phyloP scores from a whole-genome alignment of 2,113 vertebrate species.

The Hucho hucho region DNA sequence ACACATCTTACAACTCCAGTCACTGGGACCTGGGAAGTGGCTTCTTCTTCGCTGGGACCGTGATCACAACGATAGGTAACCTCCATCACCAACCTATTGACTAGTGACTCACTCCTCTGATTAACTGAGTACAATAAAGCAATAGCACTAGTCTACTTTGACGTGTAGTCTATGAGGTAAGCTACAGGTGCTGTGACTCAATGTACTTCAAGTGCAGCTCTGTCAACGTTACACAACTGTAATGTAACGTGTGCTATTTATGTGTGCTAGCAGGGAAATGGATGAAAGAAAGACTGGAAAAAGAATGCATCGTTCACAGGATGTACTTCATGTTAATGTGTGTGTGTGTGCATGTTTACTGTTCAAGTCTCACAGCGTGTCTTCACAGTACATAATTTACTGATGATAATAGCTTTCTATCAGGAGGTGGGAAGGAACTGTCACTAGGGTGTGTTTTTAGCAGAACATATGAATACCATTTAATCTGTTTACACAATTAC shows the following conservation, averaged over 20 bases:
- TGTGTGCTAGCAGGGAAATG: background rate
- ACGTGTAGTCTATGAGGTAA: background rate
- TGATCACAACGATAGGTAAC: slow-evolving; percentile 97
- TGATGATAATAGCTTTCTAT: background rate
- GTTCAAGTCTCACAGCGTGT: background rate
- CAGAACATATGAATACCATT: background rate
- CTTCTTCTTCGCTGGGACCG: slow-evolving; percentile 98
- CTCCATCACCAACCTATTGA: background rate
- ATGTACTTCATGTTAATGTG: background rate
- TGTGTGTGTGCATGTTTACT: background rate
- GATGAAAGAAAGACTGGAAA: background rate
- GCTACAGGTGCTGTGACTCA: background rate
- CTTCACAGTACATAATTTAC: background rate
- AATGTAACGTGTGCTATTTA: background rate
- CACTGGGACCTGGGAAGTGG: slow-evolving; percentile 96
- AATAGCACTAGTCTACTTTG: too few relatives aligned
- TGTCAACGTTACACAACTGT: background rate
- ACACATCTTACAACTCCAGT: slow-evolving; percentile 87
- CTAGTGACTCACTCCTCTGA: background rate
- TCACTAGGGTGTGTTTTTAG: background rate
- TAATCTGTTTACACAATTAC: background rate
- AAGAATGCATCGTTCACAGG: background rate
- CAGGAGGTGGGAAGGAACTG: background rate
- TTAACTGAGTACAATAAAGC: background rate
- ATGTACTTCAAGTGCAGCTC: background rate